phyloP scores from a whole-genome alignment of 2,888 invertebrate genomes.

The Mycogona germanica region DNA sequence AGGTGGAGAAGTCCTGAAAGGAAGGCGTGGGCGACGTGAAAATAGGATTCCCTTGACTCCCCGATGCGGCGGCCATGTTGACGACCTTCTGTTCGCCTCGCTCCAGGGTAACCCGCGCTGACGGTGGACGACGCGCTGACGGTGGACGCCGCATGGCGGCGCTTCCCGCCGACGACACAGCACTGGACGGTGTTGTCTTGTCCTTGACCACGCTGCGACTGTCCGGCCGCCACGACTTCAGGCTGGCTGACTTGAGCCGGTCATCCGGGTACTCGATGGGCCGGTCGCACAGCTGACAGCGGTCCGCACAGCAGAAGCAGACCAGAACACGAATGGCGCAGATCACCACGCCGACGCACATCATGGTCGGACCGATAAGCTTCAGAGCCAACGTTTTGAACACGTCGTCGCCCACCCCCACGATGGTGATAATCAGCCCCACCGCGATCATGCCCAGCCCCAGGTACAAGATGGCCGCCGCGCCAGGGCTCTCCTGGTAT shows the following conservation, averaged over 20 bases:
- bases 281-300: conserved; percentile 12
- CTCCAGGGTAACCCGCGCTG: conserved; percentile 1
- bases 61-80: not conserved
- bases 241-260: not conserved
- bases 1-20: conserved; percentile 2
- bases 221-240: not conserved
- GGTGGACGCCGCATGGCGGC: not conserved
- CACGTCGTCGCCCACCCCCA: conserved; percentile 72
- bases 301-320: conserved; percentile 40
- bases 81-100: not conserved
- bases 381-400: conserved; percentile 59
- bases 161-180: not conserved
- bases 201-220: not conserved
- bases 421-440: conserved; percentile 76
- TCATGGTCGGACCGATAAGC: conserved; percentile 70
- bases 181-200: not conserved
- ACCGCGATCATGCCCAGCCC: conserved; percentile 70
- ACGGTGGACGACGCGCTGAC: no score
- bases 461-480: conserved; percentile 71
- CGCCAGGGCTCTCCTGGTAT: conserved; percentile 38
- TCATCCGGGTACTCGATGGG: not conserved
- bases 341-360: conserved; percentile 64
- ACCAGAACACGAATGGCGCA: conserved; percentile 69
- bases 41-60: not conserved
- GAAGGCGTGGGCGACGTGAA: not conserved